Evolutionary conservation across 1,140 invertebrate species (phyloP).

Genomic region (Asobara japonica): DNA sequence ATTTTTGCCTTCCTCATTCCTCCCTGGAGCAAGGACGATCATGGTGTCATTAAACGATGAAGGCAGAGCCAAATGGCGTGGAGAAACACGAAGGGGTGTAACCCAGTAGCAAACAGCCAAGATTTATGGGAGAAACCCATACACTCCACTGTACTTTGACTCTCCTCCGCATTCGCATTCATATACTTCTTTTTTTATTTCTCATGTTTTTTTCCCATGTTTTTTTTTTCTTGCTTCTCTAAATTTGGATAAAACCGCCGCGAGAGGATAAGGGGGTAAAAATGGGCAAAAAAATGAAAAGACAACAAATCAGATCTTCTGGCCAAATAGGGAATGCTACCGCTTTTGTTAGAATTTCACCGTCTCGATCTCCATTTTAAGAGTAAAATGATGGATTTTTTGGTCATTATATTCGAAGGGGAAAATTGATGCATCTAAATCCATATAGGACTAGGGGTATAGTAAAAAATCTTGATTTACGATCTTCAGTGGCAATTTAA

Average conservation of each 20-base stretch:
- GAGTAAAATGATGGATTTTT: not conserved
- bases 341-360: not conserved
- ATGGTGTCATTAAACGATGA: conserved; percentile 30
- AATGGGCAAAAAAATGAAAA: not conserved
- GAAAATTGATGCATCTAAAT: too few relatives aligned
- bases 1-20: not conserved
- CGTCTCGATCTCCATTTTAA: not conserved
- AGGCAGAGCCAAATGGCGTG: not conserved
- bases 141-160: not conserved
- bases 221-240: not conserved
- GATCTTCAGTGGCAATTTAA: too few relatives aligned
- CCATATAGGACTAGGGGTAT: too few relatives aligned
- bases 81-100: conserved; percentile 22
- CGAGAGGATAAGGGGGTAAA: not conserved
- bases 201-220: not conserved
- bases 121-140: conserved; percentile 28
- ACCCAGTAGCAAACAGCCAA: conserved; percentile 23
- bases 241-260: not conserved
- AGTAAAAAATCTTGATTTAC: too few relatives aligned
- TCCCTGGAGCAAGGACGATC: conserved; percentile 14
- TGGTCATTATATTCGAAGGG: not conserved
- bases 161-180: conserved; percentile 13
- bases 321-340: not conserved
- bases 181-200: conserved; percentile 7
- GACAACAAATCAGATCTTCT: not conserved